Evolutionary conservation across 1,140 invertebrate species (phyloP), one percentile per base, ranked within the genome.

Genomic region (Ericerus pela): DNA sequence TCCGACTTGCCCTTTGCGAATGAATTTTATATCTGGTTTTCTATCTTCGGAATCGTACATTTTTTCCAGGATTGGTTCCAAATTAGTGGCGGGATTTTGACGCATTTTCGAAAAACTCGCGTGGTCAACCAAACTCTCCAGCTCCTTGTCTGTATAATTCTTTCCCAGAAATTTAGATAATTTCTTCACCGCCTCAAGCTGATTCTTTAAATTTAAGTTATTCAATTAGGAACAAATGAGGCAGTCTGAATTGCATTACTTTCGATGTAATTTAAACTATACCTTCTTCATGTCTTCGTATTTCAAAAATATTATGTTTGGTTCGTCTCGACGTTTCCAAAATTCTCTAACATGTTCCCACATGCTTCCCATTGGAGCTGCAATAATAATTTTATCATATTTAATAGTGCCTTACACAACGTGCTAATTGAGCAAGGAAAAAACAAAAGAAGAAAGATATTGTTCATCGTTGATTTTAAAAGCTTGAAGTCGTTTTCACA

Each of bases 1-100:
- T 0, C 87, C 88, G 22, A 88, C 78, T 18, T 54, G 51, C 5
- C 86, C 86, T 62, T 86, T 86, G 14, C 85, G 72, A 37, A 88
- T 85, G 62, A 88, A 86, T 62, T 78, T 78, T 0, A 71, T 63
- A 26, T 78, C 68, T 11, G 62, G 67, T 43, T 43, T 36, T 27
- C 75, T 72, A 66, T 57, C 73, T 16, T 72, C 67, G 51, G 72
- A 66, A 0, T 70, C 71, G 31, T 72, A 73, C 12, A 70, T 72
- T 3, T 72, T 69, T 33, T 74, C 70, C 1, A 85, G 62, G 14
- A 85, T 68, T 1, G 74, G 69, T 28, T 62, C 59, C 18, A 62
- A 56, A 65, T 88, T 88, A 1, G 84, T 73, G 1, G 80, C 79
- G 5, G 77, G 75, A 66, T 91, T 91, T 1, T 73, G 72, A 60